These are phyloP conservation scores for Chrysopa pallens DNA, from an alignment of 1,140 invertebrate genomes.

Conservation along the genomic window DNA sequence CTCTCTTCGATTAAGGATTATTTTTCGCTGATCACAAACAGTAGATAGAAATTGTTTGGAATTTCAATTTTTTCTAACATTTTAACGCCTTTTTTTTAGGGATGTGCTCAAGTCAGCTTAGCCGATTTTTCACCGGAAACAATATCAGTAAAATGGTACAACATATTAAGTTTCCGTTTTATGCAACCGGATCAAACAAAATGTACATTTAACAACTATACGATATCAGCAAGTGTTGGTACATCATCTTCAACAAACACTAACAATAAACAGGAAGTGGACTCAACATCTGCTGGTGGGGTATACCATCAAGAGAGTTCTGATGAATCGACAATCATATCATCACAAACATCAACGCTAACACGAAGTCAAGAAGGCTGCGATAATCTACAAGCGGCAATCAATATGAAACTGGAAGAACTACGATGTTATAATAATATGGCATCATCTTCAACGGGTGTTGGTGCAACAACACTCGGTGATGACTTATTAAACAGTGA, in stretches of 20 bases:
- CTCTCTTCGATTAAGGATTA: too few species aligned
- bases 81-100: constrained; percentile 35
- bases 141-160: constrained; percentile 81
- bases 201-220: too few species aligned
- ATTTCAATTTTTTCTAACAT: too few species aligned
- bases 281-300: too few species aligned
- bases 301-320: constrained; percentile 80
- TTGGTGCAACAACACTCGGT: constrained; percentile 34
- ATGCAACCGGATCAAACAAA: constrained; percentile 51
- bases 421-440: constrained; percentile 26
- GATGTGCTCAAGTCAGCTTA: constrained; percentile 85
- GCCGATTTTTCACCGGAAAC: constrained; percentile 79
- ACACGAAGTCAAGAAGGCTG: constrained; percentile 73
- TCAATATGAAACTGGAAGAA: constrained; percentile 38
- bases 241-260: too few species aligned
- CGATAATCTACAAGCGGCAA: constrained; percentile 32
- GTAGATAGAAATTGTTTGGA: too few species aligned
- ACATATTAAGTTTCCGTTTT: constrained; percentile 75
- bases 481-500: constrained; percentile 39
- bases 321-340: constrained; percentile 91
- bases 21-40: too few species aligned
- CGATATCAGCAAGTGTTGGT: too few species aligned
- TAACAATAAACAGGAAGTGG: constrained; percentile 22
- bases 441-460: constrained; percentile 22
- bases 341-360: constrained; percentile 86